Percentiles rank a stretch among this genome's conserved stretches.
These are phyloP conservation scores for Romanogobio albipinnatus DNA, from an alignment of 2,113 vertebrate genomes.

Conservation along the genomic window DNA sequence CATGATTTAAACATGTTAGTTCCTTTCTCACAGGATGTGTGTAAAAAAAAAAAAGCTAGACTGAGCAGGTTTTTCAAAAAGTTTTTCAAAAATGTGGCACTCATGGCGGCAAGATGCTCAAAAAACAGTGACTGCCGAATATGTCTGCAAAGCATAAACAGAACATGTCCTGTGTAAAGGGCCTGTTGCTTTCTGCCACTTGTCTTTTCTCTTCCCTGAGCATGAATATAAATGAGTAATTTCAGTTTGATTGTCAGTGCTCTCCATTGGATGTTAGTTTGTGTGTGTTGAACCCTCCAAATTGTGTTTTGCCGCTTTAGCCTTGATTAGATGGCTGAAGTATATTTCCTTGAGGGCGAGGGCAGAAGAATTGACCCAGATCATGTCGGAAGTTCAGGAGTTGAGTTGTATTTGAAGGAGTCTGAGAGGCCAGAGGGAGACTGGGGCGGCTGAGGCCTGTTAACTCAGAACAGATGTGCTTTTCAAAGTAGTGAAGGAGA, in stretches of 20 bases:
- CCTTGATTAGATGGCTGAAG: conserved; percentile 61
- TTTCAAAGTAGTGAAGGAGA: background rate
- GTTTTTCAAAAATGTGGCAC: background rate
- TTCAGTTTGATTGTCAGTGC: background rate
- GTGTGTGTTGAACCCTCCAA: conserved; percentile 22
- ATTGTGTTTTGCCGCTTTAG: conserved; percentile 54
- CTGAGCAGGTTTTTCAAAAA: background rate
- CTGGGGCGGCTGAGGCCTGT: conserved; percentile 56
- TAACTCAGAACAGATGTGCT: conserved; percentile 77
- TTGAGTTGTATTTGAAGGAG: conserved; percentile 73
- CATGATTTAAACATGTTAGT: background rate
- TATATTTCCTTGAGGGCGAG: conserved; percentile 65
- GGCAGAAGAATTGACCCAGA: conserved; percentile 70
- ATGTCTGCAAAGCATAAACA: no score
- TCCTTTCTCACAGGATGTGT: background rate
- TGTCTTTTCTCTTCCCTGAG: no score
- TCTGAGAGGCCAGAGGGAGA: conserved; percentile 30
- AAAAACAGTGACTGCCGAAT: background rate
- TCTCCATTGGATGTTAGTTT: background rate
- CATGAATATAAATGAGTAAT: background rate
- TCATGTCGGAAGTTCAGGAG: conserved; percentile 82
- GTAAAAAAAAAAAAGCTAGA: background rate
- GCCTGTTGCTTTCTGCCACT: no score
- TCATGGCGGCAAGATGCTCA: background rate
- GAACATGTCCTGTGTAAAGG: no score